These are phyloP conservation scores for Torymus aiolomorphi DNA, from an alignment of 2,888 invertebrate species.

Conservation along the genomic window DNA sequence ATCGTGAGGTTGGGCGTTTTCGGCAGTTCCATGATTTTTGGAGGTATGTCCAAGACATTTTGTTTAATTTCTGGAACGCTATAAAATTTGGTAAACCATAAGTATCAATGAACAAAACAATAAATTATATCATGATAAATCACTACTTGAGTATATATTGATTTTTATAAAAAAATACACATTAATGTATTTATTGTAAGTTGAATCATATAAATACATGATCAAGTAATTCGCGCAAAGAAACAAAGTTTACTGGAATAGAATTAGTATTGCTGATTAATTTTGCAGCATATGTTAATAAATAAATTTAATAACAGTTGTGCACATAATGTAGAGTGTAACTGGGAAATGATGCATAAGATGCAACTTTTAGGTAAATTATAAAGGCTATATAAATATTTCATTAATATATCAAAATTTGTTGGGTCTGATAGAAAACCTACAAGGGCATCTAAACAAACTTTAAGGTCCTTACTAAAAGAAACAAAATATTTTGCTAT, in stretches of 20 bases:
- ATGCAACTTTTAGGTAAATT: background rate
- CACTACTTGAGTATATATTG: too few species aligned
- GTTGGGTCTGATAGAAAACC: too few species aligned
- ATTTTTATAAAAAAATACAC: too few species aligned
- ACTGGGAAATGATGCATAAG: background rate
- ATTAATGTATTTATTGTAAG: too few species aligned
- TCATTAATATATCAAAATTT: background rate
- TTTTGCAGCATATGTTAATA: background rate
- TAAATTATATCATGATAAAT: background rate
- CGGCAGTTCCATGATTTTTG: constrained; percentile 69
- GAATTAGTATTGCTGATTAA: constrained; percentile 6
- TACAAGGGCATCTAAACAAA: too few species aligned
- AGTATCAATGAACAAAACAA: constrained; percentile 1
- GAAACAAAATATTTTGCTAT: too few species aligned
- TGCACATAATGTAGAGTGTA: constrained; percentile 18
- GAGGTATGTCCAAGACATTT: constrained; percentile 59
- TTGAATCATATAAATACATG: too few species aligned
- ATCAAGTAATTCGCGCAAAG: too few species aligned
- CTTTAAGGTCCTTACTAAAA: too few species aligned
- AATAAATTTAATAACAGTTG: constrained; percentile 1
- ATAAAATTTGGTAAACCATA: constrained; percentile 29
- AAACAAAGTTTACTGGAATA: background rate
- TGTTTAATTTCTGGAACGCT: constrained; percentile 52
- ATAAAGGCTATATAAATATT: background rate
- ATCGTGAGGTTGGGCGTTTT: constrained; percentile 77